Conservation (phyloP, 2,113 vertebrate species). For the Porphyrio hochstetteri region DNA sequence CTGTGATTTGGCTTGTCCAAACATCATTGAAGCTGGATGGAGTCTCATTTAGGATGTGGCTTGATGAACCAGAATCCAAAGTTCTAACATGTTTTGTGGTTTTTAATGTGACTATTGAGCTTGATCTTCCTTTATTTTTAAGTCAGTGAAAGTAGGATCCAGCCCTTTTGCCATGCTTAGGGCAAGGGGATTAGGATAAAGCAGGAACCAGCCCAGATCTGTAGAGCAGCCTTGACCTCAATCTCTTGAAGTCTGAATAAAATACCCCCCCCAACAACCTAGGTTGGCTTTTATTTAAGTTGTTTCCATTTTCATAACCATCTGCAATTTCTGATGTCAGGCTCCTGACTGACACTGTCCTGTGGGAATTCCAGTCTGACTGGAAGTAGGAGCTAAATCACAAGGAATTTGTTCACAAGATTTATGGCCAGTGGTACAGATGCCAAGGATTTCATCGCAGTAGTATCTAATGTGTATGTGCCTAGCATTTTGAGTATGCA, state of each 20-base stretch:
- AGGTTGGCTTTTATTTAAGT: background rate
- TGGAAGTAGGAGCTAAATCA: background rate
- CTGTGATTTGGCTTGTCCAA: slow-evolving; percentile 4
- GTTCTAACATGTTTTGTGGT: background rate
- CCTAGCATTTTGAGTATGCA: background rate
- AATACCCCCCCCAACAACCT: background rate
- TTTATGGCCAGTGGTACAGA: background rate
- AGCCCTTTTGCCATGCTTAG: background rate
- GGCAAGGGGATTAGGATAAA: background rate
- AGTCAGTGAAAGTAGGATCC: background rate
- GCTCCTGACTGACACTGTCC: background rate
- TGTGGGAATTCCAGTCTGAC: slow-evolving; percentile 16
- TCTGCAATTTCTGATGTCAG: background rate
- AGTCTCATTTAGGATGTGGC: background rate
- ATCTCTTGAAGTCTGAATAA: background rate
- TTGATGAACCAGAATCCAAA: background rate
- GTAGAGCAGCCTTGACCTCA: background rate
- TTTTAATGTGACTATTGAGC: background rate
- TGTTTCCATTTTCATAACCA: background rate
- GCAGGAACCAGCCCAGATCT: background rate
- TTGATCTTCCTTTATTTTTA: background rate
- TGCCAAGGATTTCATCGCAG: background rate
- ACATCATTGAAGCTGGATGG: background rate
- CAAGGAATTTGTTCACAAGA: background rate
- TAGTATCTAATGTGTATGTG: background rate